Percentiles rank a stretch among this genome's conserved stretches.
Conservation (phyloP, 2,113 vertebrate species). For the Calyptommatus sinebrachiatus region DNA sequence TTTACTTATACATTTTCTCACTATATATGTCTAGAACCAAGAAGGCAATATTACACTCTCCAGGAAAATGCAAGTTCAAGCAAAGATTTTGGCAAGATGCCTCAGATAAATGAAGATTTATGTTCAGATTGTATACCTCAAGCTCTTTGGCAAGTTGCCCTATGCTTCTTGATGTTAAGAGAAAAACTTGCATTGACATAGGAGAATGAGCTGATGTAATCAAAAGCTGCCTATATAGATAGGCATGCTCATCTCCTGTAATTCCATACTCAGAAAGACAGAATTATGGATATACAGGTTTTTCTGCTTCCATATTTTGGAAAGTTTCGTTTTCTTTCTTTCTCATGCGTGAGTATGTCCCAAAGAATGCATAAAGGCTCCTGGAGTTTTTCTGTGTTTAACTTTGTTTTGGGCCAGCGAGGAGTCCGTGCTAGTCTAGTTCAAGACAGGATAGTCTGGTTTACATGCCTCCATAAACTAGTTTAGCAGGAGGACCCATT, state of each 20-base stretch:
- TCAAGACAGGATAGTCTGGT: too few relatives aligned
- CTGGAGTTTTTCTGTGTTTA: too few relatives aligned
- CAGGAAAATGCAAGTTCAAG: slow-evolving; percentile 23
- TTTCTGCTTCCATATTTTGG: neutral
- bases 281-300: neutral
- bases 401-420: too few relatives aligned
- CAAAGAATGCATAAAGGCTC: neutral
- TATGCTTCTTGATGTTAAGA: slow-evolving; percentile 2
- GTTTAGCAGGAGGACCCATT: too few relatives aligned
- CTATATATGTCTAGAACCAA: neutral
- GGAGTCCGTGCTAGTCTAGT: too few relatives aligned
- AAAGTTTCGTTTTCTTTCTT: neutral
- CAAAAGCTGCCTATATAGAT: neutral
- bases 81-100: slow-evolving; percentile 19
- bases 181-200: neutral
- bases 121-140: slow-evolving; percentile 9
- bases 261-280: neutral
- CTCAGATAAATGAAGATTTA: slow-evolving; percentile 18
- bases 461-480: too few relatives aligned
- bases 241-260: neutral
- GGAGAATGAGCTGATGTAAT: slow-evolving; percentile 9
- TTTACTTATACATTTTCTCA: neutral
- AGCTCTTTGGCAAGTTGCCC: slow-evolving; percentile 19
- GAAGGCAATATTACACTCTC: slow-evolving; percentile 1
- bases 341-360: neutral